Conservation (phyloP, 1,140 invertebrate genomes). For the Pogonus chalceus region DNA sequence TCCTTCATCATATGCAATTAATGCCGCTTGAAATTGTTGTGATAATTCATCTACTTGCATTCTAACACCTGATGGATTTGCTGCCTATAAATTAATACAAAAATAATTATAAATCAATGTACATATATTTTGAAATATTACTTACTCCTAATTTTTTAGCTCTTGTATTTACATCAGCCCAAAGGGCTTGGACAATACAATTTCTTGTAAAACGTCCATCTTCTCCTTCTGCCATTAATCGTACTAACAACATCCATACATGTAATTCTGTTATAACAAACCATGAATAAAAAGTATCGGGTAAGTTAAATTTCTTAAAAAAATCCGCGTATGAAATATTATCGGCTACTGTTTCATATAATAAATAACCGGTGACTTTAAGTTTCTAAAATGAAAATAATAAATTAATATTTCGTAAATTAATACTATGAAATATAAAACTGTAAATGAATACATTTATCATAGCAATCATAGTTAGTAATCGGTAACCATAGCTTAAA, state of each 20-base stretch:
- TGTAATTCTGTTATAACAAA: conserved; percentile 74
- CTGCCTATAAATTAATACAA: conserved; percentile 42
- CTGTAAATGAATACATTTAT: no score
- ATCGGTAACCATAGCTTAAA: no score
- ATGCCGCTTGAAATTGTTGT: conserved; percentile 70
- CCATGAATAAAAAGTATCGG: conserved; percentile 76
- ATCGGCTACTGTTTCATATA: conserved; percentile 54
- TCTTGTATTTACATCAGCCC: conserved; percentile 65
- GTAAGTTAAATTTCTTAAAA: conserved; percentile 55
- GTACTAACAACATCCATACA: conserved; percentile 68
- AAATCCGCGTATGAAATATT: conserved; percentile 48
- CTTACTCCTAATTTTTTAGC: conserved; percentile 61
- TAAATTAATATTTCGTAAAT: background rate
- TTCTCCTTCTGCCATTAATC: conserved; percentile 66
- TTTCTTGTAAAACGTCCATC: conserved; percentile 62
- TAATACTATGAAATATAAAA: no score
- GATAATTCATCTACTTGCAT: conserved; percentile 50
- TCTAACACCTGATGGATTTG: conserved; percentile 43
- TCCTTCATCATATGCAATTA: conserved; percentile 81
- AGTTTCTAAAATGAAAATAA: conserved; percentile 39
- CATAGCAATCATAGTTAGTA: no score
- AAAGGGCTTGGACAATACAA: conserved; percentile 63
- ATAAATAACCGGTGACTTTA: conserved; percentile 45
- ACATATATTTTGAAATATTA: conserved; percentile 13
- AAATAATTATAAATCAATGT: background rate